phyloP scores from a whole-genome alignment of 2,113 vertebrate genomes.

The Oncorhynchus keta region DNA sequence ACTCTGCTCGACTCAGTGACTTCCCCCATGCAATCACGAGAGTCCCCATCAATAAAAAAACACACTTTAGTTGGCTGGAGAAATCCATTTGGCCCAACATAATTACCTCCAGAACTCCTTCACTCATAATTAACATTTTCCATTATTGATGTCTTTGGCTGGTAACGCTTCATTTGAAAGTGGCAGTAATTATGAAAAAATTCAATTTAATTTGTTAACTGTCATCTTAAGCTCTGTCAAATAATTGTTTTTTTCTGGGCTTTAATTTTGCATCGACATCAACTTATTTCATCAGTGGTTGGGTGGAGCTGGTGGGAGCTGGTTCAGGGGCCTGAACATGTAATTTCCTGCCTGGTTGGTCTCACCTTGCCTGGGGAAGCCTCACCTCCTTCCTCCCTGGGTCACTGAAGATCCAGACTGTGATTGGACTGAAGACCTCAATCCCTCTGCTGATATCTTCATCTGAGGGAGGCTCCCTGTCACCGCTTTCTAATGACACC shows the following conservation, averaged over 20 bases:
- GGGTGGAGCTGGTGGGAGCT: background rate
- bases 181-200: conserved; percentile 51
- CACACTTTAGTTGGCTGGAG: background rate
- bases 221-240: conserved; percentile 34
- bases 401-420: conserved; percentile 8
- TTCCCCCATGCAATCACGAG: background rate
- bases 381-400: background rate
- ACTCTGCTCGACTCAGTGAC: conserved; percentile 11
- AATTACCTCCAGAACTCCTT: conserved; percentile 26
- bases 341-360: conserved; percentile 24
- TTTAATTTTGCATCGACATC: conserved; percentile 28
- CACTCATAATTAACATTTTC: conserved; percentile 16
- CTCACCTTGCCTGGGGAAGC: background rate
- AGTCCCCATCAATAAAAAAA: conserved; percentile 21
- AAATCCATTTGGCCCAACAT: conserved; percentile 25
- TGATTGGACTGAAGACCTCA: background rate
- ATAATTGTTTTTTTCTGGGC: conserved; percentile 47
- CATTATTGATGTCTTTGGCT: conserved; percentile 35
- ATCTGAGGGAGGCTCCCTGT: background rate
- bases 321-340: conserved; percentile 10
- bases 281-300: conserved; percentile 6
- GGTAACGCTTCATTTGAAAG: conserved; percentile 26
- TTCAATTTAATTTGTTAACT: conserved; percentile 59
- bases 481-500: background rate
- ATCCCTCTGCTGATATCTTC: conserved; percentile 19